These are phyloP conservation scores for Geococcyx californianus DNA, from an alignment of 2,113 vertebrate species.

Conservation along the genomic window DNA sequence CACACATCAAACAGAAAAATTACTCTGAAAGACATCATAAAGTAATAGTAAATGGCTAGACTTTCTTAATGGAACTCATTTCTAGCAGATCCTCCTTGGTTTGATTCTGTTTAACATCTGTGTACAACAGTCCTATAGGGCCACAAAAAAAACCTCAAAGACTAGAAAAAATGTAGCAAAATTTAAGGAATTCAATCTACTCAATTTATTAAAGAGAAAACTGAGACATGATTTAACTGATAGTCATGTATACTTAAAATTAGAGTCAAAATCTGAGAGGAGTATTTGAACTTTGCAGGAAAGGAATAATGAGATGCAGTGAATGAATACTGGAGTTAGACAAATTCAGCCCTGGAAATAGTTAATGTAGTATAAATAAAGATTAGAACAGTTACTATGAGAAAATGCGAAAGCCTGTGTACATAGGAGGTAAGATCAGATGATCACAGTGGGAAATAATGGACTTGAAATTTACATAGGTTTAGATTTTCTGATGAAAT, in stretches of 20 bases:
- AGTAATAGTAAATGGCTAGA: not conserved
- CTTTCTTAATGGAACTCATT: not conserved
- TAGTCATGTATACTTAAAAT: not conserved
- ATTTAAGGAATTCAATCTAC: not conserved
- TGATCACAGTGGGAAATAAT: not conserved
- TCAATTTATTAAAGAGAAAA: not conserved
- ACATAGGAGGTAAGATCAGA: not conserved
- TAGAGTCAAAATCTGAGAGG: not conserved
- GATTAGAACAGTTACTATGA: not conserved
- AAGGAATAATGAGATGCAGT: not conserved
- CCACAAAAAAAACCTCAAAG: not conserved
- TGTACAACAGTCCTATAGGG: not conserved
- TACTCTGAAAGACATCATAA: not conserved
- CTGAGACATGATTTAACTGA: not conserved
- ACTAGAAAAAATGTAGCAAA: not conserved
- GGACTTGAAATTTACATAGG: not conserved
- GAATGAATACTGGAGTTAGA: not conserved
- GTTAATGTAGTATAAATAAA: not conserved
- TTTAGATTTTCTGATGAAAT: not conserved
- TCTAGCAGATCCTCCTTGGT: not conserved
- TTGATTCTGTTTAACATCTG: not conserved
- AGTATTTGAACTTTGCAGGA: not conserved
- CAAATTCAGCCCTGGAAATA: not conserved
- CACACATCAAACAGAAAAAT: not conserved
- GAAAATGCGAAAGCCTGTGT: not conserved